These are phyloP conservation scores for Apteryx mantelli DNA, from an alignment of 2,113 vertebrate genomes.

Conservation along the genomic window DNA sequence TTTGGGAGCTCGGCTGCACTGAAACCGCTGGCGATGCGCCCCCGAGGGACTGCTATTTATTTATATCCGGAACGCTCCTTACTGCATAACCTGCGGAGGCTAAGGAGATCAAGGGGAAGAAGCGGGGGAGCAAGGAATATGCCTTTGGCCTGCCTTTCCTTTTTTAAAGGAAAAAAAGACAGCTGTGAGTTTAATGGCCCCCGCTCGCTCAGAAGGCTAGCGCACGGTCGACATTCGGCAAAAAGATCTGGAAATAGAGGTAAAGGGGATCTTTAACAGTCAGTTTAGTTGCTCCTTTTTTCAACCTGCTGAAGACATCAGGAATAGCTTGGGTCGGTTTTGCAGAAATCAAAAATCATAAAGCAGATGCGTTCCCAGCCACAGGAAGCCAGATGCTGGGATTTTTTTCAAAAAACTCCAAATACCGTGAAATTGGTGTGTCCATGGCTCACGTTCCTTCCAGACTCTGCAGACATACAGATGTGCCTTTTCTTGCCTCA, in stretches of 20 bases:
- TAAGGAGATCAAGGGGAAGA: neutral
- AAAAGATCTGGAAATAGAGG: neutral
- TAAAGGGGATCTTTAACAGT: neutral
- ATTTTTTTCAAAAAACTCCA: neutral
- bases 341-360: neutral
- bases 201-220: neutral
- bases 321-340: neutral
- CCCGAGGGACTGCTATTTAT: conserved; percentile 15
- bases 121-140: neutral
- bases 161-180: neutral
- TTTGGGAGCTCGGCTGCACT: neutral
- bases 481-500: neutral
- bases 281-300: neutral
- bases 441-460: neutral
- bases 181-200: neutral
- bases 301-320: neutral
- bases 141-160: conserved; percentile 22
- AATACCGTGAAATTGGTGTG: neutral
- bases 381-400: neutral
- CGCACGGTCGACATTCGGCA: rapidly evolving
- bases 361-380: neutral
- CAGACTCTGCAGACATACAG: neutral
- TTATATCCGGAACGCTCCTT: neutral
- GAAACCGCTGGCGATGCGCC: neutral
- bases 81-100: neutral